Percentiles rank a stretch among this genome's conserved stretches.
Conservation (phyloP, 37 sponge, comb jelly and placozoan genomes). For the Petrosia ficiformis region DNA sequence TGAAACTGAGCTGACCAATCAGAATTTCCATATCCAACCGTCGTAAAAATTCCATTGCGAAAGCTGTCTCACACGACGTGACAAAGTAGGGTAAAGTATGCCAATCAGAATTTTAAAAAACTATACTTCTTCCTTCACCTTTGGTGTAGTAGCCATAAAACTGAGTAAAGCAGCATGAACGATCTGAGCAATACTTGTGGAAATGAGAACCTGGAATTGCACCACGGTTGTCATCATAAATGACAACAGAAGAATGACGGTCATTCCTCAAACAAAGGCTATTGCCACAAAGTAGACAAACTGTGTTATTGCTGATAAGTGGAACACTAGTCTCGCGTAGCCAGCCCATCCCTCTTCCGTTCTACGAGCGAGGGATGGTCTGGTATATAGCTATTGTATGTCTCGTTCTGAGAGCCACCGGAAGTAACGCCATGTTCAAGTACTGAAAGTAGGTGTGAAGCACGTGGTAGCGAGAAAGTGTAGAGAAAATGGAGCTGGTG, state of each 20-base stretch:
- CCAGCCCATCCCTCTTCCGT: too few relatives aligned
- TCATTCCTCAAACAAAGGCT: conserved; percentile 2
- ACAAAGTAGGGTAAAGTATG: conserved; percentile 9
- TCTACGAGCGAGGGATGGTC: too few relatives aligned
- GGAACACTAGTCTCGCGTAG: too few relatives aligned
- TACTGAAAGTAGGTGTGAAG: too few relatives aligned
- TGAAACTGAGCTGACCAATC: conserved; percentile 40
- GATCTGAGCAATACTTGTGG: conserved; percentile 24
- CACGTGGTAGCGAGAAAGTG: too few relatives aligned
- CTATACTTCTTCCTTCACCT: background rate
- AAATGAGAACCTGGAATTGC: conserved; percentile 26
- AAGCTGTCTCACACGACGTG: conserved; percentile 13
- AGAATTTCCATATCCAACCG: conserved; percentile 15
- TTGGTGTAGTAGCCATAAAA: conserved; percentile 29
- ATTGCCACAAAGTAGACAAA: conserved; percentile 1
- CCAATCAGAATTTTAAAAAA: conserved; percentile 30
- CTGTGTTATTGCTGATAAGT: background rate
- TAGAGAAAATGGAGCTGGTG: too few relatives aligned
- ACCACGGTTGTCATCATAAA: conserved; percentile 19
- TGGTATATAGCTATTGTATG: too few relatives aligned
- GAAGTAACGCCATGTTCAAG: too few relatives aligned
- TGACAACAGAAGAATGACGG: conserved; percentile 6
- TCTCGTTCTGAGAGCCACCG: too few relatives aligned
- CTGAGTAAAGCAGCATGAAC: conserved; percentile 11
- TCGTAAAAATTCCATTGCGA: conserved; percentile 12